Percentiles rank a stretch among this genome's conserved stretches.
Evolutionary conservation across 2,113 vertebrate species (phyloP).

Genomic region (Rhinolophus sinicus): DNA sequence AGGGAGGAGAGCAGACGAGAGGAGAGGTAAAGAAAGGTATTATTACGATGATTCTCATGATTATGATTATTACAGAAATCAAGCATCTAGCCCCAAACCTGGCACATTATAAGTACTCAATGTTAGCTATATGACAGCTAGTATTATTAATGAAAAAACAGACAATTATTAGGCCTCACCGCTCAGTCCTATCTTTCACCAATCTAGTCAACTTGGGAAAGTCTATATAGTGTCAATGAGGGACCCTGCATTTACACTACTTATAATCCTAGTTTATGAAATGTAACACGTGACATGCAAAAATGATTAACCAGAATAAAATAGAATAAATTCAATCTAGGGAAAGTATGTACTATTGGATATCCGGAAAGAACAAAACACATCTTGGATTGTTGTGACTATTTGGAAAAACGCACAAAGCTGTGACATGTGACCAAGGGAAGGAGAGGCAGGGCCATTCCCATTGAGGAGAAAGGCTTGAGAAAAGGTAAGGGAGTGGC

Average conservation of each 20-base stretch:
- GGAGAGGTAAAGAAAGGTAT: neutral
- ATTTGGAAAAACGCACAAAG: neutral
- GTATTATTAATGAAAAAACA: slow-evolving; percentile 15
- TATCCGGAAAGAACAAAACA: neutral
- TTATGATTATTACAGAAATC: neutral
- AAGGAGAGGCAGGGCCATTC: neutral
- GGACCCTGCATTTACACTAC: neutral
- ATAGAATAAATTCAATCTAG: neutral
- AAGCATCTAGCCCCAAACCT: neutral
- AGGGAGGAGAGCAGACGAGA: neutral
- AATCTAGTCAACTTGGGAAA: neutral
- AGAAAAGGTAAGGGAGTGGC: neutral
- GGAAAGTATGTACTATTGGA: neutral
- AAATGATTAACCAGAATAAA: neutral
- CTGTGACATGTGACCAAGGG: neutral
- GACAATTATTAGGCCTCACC: neutral
- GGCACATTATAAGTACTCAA: neutral
- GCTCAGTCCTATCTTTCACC: neutral
- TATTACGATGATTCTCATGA: neutral
- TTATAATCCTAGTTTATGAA: neutral
- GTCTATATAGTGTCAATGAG: neutral
- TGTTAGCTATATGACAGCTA: neutral
- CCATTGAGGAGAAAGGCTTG: neutral
- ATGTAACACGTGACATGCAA: neutral
- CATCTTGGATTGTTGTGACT: neutral